Base-by-base conservation (phyloP, 53 echinoderm and acorn worm species). In the Antedon mediterranea region DNA sequence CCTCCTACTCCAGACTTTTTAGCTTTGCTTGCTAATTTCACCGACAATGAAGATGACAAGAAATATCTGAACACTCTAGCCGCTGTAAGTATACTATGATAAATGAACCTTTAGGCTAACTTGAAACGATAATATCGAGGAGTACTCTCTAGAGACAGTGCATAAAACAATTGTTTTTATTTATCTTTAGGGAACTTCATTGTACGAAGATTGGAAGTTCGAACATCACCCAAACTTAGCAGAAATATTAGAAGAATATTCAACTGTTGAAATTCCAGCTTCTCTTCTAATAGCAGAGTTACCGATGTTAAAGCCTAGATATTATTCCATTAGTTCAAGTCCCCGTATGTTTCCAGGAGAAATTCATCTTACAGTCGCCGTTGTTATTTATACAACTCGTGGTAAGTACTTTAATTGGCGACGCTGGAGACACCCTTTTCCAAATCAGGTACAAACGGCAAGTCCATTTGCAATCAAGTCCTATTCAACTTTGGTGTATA, bases 1-100 rank as follows among this genome's bases (percentile, higher is more conserved):
- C 89, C 94, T 14, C 94, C 94, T 28, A 73, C 94, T 20, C 94
- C 90, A 30, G 86, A 93, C 82, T 89, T 93, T 70, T 75, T 93
- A 31, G 90, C 86, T 71, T 83, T 86, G n/a, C 74, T 93, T n/a
- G 82, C 89, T 74, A 77, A 4, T 20, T 33, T 76, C 20, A 33
- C 33, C 18, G 34, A 31, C 11, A 23, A 33, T 32, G 34, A 76
- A 28, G 34, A 33, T 20, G 76, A 76, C 26, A 31, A 34, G 32
- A 76, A 76, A 31, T 76, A 28, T 31, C 32, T 76, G 7, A 34
- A 33, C 28, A 14, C 28, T 23, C 34, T 76, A 32, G 76, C 32
- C 23, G 34, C 6, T 32, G 76, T 76, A 32, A 32, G 34, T 76
- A 76, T 37, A 37, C n/a, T n/a, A n/a, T n/a, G n/a, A n/a, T n/a